Conservation (phyloP, 1,140 invertebrate genomes). For the Aphis gossypii region DNA sequence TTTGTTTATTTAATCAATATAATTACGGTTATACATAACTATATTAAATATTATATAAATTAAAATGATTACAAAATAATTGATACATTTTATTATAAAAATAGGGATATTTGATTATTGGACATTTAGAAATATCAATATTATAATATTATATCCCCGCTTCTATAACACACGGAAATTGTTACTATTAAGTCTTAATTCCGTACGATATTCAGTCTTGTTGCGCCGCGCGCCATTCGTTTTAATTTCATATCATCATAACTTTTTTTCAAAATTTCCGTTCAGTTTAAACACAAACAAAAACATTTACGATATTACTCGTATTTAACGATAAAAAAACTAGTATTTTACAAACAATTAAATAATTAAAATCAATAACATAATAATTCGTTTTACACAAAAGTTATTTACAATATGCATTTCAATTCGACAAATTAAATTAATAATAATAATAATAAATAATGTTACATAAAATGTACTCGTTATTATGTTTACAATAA, state of each 20-base stretch:
- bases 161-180: neutral
- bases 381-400: neutral
- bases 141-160: neutral
- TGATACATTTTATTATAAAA: neutral
- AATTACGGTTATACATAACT: neutral
- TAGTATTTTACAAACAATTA: conserved; percentile 37
- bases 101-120: neutral
- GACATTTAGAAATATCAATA: conserved; percentile 17
- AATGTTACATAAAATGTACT: neutral
- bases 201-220: conserved; percentile 3
- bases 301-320: neutral
- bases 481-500: neutral
- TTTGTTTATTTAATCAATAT: neutral
- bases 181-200: neutral
- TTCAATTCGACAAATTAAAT: neutral
- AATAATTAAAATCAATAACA: neutral
- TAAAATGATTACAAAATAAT: neutral
- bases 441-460: neutral
- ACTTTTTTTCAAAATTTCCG: neutral
- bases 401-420: neutral
- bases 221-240: neutral
- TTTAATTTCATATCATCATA: neutral
- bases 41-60: neutral
- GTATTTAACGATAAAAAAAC: neutral
- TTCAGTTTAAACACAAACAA: neutral